Evolutionary conservation across 2,113 vertebrate species (phyloP).

Genomic region (Nettapus auritus): DNA sequence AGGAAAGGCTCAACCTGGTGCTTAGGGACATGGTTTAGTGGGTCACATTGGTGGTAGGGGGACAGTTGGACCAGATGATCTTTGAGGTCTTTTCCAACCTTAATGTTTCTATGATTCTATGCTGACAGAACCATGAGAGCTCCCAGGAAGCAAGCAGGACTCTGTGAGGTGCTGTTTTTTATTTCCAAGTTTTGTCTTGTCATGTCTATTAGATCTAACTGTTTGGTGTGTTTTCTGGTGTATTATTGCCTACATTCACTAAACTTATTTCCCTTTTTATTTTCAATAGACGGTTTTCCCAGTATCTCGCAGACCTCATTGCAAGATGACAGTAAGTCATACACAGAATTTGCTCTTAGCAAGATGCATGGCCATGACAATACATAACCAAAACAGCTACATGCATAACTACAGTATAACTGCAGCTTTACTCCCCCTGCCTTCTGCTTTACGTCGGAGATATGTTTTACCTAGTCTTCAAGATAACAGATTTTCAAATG

Average conservation of each 20-base stretch:
- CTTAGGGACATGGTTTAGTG: no score
- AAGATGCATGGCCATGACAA: constrained; percentile 3
- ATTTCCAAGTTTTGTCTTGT: background rate
- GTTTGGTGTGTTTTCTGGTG: background rate
- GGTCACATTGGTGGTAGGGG: no score
- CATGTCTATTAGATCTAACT: background rate
- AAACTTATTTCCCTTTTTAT: constrained; percentile 69
- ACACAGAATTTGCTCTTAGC: background rate
- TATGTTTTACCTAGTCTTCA: background rate
- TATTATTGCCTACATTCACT: background rate
- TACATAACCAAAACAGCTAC: background rate
- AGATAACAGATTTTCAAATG: background rate
- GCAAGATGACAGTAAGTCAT: constrained; percentile 91
- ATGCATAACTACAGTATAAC: background rate
- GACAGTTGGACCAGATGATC: no score
- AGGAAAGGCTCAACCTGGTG: no score
- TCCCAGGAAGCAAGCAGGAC: background rate
- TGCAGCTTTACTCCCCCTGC: background rate
- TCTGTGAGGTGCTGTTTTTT: background rate
- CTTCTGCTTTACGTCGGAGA: background rate
- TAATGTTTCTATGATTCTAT: no score
- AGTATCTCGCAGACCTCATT: constrained; percentile 88
- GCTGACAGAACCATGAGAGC: background rate
- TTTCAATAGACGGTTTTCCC: constrained; percentile 90
- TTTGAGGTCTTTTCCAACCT: no score